Conservation (phyloP, 2,113 vertebrate species). For the Parus major region DNA sequence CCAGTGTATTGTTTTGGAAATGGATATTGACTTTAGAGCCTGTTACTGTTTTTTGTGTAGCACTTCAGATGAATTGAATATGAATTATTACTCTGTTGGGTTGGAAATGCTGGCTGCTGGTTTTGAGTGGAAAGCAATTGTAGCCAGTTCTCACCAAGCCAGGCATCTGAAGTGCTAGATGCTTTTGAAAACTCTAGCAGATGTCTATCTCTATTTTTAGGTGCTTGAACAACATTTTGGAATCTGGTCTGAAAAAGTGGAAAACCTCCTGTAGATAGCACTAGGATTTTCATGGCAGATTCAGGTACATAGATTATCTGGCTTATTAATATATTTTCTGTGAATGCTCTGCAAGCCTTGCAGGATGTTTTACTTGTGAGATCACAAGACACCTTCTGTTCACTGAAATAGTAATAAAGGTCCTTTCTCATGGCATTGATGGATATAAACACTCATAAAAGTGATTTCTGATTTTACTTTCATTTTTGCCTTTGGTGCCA, state of each 20-base stretch:
- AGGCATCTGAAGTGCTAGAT: conserved; percentile 6
- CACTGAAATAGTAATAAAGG: background rate
- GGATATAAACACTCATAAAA: background rate
- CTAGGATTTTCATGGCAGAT: background rate
- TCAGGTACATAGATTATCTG: background rate
- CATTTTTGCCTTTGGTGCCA: background rate
- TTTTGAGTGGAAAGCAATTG: background rate
- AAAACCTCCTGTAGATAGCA: background rate
- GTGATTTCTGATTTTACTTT: background rate
- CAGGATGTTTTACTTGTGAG: background rate
- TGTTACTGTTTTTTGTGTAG: background rate
- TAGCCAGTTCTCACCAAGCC: background rate
- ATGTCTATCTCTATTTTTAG: conserved; percentile 12
- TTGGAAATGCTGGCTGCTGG: background rate
- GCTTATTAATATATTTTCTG: background rate
- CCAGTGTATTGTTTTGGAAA: background rate
- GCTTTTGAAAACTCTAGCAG: background rate
- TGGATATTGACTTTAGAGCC: background rate
- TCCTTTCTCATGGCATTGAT: background rate
- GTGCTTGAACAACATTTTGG: background rate
- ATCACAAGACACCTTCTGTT: background rate
- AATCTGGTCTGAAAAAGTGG: background rate
- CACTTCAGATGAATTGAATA: background rate
- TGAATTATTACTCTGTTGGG: background rate
- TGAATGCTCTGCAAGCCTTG: background rate